Conservation (phyloP, 2,888 invertebrate genomes). For the Drosophila lutescens region DNA sequence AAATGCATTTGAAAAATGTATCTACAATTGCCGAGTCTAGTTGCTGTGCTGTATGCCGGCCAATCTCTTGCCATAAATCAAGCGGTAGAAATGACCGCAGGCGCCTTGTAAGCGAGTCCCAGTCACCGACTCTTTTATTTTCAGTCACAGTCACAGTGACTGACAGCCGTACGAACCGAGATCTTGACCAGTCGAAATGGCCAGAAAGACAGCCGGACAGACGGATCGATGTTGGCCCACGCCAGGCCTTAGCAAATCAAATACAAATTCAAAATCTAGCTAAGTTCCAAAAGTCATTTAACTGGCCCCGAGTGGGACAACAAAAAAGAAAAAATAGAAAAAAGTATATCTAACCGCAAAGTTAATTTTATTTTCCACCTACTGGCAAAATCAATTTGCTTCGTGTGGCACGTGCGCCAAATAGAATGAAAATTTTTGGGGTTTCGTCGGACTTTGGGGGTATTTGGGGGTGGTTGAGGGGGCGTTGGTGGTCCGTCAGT, state of each 20-base stretch:
- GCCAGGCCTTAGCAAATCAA: conserved; percentile 63
- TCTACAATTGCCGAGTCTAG: conserved; percentile 53
- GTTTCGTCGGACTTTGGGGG: background rate
- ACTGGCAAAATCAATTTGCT: conserved; percentile 84
- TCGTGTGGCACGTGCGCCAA: conserved; percentile 84
- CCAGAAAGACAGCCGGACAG: conserved; percentile 49
- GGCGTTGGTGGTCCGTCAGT: conserved; percentile 52
- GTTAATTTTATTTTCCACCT: conserved; percentile 82
- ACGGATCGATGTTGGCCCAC: conserved; percentile 40
- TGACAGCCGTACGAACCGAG: conserved; percentile 71
- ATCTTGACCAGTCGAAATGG: conserved; percentile 68
- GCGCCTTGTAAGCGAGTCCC: conserved; percentile 78
- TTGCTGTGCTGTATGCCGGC: conserved; percentile 26
- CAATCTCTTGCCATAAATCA: conserved; percentile 79
- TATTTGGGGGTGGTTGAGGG: conserved; percentile 9
- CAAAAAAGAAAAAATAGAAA: conserved; percentile 38
- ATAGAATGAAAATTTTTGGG: conserved; percentile 73
- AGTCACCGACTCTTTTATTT: conserved; percentile 60
- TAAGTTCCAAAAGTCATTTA: conserved; percentile 71
- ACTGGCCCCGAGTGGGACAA: conserved; percentile 63
- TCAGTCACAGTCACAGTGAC: conserved; percentile 69
- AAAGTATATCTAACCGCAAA: conserved; percentile 61
- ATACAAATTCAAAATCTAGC: conserved; percentile 78
- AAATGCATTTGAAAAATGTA: conserved; percentile 68
- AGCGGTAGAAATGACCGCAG: conserved; percentile 74